phyloP scores from a whole-genome alignment of 2,888 invertebrate genomes.

The Leptopterna dolabrata region DNA sequence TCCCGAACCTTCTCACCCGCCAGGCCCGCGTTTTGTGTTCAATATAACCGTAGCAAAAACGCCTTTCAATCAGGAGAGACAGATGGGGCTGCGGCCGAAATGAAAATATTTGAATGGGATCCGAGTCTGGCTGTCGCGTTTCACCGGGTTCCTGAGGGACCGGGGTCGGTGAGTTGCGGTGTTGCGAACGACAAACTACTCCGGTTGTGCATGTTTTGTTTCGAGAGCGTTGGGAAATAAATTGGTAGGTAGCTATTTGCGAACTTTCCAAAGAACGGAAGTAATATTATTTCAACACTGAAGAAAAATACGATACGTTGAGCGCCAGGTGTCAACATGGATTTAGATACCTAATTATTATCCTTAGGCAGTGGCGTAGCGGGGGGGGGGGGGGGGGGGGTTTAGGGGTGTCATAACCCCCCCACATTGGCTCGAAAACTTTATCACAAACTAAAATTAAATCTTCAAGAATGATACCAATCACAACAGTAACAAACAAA shows the following conservation, averaged over 20 bases:
- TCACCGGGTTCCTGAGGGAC: neutral
- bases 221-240: neutral
- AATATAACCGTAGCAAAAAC: neutral
- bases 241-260: neutral
- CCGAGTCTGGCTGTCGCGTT: neutral
- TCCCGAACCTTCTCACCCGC: neutral
- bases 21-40: neutral
- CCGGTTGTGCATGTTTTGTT: neutral
- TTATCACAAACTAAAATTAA: too few relatives aligned
- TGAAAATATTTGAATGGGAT: slow-evolving; percentile 27
- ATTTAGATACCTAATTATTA: too few relatives aligned
- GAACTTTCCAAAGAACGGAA: neutral
- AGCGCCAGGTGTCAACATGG: too few relatives aligned
- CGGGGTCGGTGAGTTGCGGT: neutral
- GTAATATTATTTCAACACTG: neutral
- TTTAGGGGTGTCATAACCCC: too few relatives aligned
- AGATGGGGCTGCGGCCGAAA: neutral
- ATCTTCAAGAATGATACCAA: too few relatives aligned
- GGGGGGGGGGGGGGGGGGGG: too few relatives aligned
- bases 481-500: too few relatives aligned
- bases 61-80: slow-evolving; percentile 22
- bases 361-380: too few relatives aligned
- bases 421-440: too few relatives aligned
- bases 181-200: neutral
- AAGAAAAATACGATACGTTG: neutral